Evolutionary conservation across 2,888 invertebrate genomes (phyloP).

Genomic region (Embidobia sp.): DNA sequence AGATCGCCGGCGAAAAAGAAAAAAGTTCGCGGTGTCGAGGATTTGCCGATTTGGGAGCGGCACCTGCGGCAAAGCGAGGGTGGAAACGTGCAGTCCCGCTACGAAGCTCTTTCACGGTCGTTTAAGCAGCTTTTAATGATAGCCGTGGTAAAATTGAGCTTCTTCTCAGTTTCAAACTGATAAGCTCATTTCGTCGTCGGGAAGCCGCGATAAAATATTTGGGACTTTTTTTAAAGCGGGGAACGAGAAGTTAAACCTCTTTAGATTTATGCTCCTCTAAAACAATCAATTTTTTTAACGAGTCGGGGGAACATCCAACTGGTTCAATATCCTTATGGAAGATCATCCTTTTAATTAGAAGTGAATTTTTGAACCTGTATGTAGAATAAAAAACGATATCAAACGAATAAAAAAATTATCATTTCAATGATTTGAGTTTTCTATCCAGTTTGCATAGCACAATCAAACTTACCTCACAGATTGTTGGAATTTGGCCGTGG

Average conservation of each 20-base stretch:
- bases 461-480: conserved; percentile 79
- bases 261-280: too few relatives aligned
- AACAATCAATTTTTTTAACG: too few relatives aligned
- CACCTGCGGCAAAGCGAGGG: conserved; percentile 42
- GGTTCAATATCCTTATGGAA: too few relatives aligned
- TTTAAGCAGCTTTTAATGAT: conserved; percentile 59
- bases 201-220: not conserved
- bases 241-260: too few relatives aligned
- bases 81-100: conserved; percentile 16
- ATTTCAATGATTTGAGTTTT: too few relatives aligned
- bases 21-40: conserved; percentile 35
- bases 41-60: conserved; percentile 44
- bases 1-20: conserved; percentile 19
- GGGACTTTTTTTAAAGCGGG: too few relatives aligned
- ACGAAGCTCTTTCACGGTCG: conserved; percentile 43
- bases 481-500: conserved; percentile 78
- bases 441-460: too few relatives aligned
- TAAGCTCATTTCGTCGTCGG: conserved; percentile 21
- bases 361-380: too few relatives aligned
- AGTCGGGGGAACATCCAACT: too few relatives aligned
- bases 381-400: too few relatives aligned
- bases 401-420: too few relatives aligned
- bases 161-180: conserved; percentile 18
- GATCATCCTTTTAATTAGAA: too few relatives aligned
- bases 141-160: conserved; percentile 31